Evolutionary conservation across 2,888 invertebrate genomes (phyloP).

Genomic region (Sinopyrophorus schimmeli): DNA sequence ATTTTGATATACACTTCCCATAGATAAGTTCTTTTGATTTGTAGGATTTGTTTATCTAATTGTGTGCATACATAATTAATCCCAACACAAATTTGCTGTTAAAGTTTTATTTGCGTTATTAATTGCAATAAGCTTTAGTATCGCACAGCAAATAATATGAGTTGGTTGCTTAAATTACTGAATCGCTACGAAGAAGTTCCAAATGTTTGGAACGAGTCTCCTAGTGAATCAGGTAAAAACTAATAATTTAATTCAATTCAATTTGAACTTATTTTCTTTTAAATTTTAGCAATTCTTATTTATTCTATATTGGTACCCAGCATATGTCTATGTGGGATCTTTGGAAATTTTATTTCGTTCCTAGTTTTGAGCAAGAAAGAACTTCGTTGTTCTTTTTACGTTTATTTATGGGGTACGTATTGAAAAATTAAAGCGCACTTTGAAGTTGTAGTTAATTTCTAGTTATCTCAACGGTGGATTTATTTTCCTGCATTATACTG

Average conservation of each 20-base stretch:
- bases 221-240: background rate
- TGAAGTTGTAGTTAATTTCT: conserved; percentile 3
- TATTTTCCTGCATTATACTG: conserved; percentile 10
- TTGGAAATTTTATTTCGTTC: conserved; percentile 19
- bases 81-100: too few relatives aligned
- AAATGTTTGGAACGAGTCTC: conserved; percentile 1
- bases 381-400: conserved; percentile 19
- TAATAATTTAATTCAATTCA: background rate
- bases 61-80: too few relatives aligned
- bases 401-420: conserved; percentile 21
- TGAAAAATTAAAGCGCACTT: background rate
- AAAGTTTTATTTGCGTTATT: too few relatives aligned
- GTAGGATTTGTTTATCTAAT: too few relatives aligned
- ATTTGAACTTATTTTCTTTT: background rate
- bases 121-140: too few relatives aligned
- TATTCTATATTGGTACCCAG: conserved; percentile 15
- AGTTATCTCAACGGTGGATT: conserved; percentile 18
- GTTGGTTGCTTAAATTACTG: too few relatives aligned
- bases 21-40: too few relatives aligned
- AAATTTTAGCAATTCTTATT: conserved; percentile 14
- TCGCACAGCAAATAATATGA: too few relatives aligned
- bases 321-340: conserved; percentile 19
- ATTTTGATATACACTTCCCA: too few relatives aligned
- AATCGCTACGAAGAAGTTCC: too few relatives aligned
- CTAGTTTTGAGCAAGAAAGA: conserved; percentile 16